A percentile compares a stretch with the other conserved stretches of the same genome.
Conservation (phyloP, 2,797 vertebrate species). For the Chelon labrosus region DNA sequence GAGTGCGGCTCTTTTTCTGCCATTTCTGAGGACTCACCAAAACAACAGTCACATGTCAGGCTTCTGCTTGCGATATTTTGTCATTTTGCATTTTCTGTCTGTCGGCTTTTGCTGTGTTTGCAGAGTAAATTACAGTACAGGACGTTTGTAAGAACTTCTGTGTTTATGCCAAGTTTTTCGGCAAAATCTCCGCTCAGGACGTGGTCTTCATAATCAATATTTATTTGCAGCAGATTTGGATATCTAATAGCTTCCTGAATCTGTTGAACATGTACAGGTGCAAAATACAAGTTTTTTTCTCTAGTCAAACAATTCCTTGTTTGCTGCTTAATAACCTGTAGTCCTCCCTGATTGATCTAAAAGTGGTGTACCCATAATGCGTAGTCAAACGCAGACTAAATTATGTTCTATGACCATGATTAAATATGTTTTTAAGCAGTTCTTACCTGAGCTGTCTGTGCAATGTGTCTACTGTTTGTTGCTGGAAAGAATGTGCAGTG, state of each 20-base stretch:
- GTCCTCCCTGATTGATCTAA: background rate
- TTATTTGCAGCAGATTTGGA: too few relatives aligned
- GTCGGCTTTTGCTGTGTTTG: background rate
- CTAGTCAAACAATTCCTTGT: background rate
- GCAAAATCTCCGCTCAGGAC: background rate
- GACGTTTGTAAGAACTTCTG: slow-evolving; percentile 5
- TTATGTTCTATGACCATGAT: background rate
- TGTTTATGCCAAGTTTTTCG: background rate
- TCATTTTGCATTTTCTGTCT: background rate
- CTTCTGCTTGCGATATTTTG: accelerated
- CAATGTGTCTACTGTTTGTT: background rate
- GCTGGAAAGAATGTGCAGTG: slow-evolving; percentile 34
- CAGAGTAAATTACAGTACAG: slow-evolving; percentile 20
- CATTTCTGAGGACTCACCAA: slow-evolving; percentile 66
- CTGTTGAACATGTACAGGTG: background rate
- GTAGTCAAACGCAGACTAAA: background rate
- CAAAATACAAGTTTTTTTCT: background rate
- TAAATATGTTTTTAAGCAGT: background rate
- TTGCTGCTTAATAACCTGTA: background rate
- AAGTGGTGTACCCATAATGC: too few relatives aligned
- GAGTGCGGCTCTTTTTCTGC: slow-evolving; percentile 45
- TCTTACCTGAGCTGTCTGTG: slow-evolving; percentile 41
- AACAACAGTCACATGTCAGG: background rate
- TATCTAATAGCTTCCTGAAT: background rate
- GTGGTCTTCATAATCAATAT: accelerated